A percentile compares a stretch with the other conserved stretches of the same genome.
phyloP scores from a whole-genome alignment of 1,140 invertebrate species.

The Drosophila suzukii region DNA sequence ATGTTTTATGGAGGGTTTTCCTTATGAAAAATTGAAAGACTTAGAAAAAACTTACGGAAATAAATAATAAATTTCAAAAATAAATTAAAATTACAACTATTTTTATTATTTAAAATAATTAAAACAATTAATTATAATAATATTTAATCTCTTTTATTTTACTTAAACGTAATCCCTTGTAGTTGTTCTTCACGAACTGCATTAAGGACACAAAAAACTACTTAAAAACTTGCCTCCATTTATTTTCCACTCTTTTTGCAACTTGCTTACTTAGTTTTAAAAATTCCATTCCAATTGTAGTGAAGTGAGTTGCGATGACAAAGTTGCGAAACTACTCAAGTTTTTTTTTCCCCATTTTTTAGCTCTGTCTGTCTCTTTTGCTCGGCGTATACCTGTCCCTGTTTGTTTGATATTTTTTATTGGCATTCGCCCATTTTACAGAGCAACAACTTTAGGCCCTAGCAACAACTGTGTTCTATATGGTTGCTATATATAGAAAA shows the following conservation, averaged over 20 bases:
- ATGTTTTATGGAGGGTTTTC: too few species aligned
- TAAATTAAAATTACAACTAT: too few species aligned
- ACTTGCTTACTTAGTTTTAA: not conserved
- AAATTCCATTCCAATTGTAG: constrained; percentile 4
- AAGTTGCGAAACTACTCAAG: constrained; percentile 13
- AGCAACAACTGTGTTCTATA: constrained; percentile 5
- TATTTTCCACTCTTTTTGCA: not conserved
- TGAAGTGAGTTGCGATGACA: constrained; percentile 11
- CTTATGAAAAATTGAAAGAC: too few species aligned
- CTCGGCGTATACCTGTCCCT: not conserved
- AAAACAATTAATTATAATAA: too few species aligned
- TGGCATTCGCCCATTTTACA: constrained; percentile 9
- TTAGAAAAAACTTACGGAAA: too few species aligned
- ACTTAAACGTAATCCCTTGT: too few species aligned
- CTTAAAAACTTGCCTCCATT: not conserved
- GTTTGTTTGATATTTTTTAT: constrained; percentile 9
- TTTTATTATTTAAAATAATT: too few species aligned
- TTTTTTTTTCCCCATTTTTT: not conserved
- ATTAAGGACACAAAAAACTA: not conserved
- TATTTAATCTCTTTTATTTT: too few species aligned
- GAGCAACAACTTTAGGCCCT: constrained; percentile 1
- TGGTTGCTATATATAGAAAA: constrained; percentile 7
- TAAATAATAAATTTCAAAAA: not conserved
- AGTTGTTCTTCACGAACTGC: not conserved
- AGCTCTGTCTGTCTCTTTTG: not conserved